phyloP scores from a whole-genome alignment of 1,140 invertebrate genomes.

The Sycobia sp. region DNA sequence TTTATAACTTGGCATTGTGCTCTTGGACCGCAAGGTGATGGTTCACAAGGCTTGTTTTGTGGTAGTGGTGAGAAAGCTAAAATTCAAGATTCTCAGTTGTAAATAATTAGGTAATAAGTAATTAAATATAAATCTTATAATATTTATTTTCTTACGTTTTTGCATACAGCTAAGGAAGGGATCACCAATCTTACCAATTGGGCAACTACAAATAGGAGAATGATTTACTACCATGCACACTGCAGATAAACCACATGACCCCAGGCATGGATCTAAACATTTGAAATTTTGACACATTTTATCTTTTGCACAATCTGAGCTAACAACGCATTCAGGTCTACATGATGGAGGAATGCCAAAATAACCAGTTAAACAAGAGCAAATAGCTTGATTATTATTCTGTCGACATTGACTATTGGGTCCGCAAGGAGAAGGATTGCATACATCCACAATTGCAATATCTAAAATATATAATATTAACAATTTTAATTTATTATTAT shows the following conservation, averaged over 20 bases:
- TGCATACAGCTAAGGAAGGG: slow-evolving; percentile 62
- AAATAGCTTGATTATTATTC: slow-evolving; percentile 45
- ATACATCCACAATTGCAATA: slow-evolving; percentile 57
- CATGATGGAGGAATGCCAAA: slow-evolving; percentile 60
- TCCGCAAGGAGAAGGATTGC: slow-evolving; percentile 62
- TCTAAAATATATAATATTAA: slow-evolving; percentile 18
- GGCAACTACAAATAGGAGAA: slow-evolving; percentile 46
- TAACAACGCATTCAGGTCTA: slow-evolving; percentile 61
- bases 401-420: slow-evolving; percentile 55
- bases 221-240: slow-evolving; percentile 63
- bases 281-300: slow-evolving; percentile 63
- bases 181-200: slow-evolving; percentile 62
- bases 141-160: slow-evolving; percentile 61
- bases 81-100: too few species aligned
- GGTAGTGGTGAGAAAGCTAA: slow-evolving; percentile 53
- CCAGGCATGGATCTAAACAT: slow-evolving; percentile 65
- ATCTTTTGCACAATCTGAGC: slow-evolving; percentile 63
- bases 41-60: slow-evolving; percentile 65
- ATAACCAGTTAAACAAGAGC: slow-evolving; percentile 62
- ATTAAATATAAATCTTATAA: slow-evolving; percentile 8
- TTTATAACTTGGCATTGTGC: slow-evolving; percentile 69
- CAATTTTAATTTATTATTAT: neutral
- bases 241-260: slow-evolving; percentile 65
- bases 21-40: slow-evolving; percentile 72
- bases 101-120: slow-evolving; percentile 6